Evolutionary conservation across 2,888 invertebrate species (phyloP).

Genomic region (Neuroscelio doddi): DNA sequence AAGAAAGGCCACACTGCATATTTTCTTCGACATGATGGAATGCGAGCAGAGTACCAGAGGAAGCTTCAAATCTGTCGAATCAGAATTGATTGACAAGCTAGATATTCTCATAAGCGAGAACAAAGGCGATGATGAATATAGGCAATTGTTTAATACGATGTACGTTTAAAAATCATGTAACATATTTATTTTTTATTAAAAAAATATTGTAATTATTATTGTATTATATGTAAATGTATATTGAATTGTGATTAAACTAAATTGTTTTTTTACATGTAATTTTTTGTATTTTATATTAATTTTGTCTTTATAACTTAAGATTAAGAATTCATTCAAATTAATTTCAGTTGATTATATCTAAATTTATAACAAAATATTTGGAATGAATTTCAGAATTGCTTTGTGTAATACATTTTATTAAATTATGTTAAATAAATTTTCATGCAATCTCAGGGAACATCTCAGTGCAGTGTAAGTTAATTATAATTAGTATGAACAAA

Average conservation of each 20-base stretch:
- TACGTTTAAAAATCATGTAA: no score
- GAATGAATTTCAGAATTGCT: no score
- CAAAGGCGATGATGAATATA: slow-evolving; percentile 94
- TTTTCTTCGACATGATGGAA: slow-evolving; percentile 97
- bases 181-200: no score
- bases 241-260: no score
- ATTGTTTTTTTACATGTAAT: slow-evolving; percentile 3
- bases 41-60: slow-evolving; percentile 89
- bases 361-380: no score
- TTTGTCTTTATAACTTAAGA: no score
- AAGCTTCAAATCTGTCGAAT: slow-evolving; percentile 92
- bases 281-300: not conserved
- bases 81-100: slow-evolving; percentile 93
- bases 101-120: slow-evolving; percentile 94
- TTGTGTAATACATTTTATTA: no score
- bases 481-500: no score
- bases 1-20: slow-evolving; percentile 90
- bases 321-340: no score
- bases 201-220: slow-evolving; percentile 15
- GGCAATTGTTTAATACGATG: slow-evolving; percentile 95
- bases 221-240: no score
- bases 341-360: no score
- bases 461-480: slow-evolving; percentile 93
- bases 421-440: no score
- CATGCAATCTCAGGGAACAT: slow-evolving; percentile 82